These are phyloP conservation scores for Benitochromis conjunctus DNA, from an alignment of 2,113 vertebrate species.

Conservation along the genomic window DNA sequence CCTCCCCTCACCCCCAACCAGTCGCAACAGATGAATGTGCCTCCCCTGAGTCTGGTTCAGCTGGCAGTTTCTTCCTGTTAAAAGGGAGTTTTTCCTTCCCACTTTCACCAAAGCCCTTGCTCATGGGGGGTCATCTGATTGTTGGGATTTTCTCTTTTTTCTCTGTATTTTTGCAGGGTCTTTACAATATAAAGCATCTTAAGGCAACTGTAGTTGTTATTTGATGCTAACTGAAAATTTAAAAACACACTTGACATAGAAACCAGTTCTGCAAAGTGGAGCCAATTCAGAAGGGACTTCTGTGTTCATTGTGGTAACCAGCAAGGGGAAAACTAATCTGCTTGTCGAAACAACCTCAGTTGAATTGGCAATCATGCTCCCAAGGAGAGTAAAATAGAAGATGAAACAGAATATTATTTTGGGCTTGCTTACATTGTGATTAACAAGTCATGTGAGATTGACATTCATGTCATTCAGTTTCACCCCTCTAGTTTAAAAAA, in stretches of 20 bases:
- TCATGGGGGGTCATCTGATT: background rate
- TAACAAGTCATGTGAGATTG: background rate
- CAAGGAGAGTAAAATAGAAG: background rate
- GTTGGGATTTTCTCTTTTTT: background rate
- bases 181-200: background rate
- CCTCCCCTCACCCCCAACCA: background rate
- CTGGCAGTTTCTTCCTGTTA: background rate
- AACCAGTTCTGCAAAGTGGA: background rate
- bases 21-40: background rate
- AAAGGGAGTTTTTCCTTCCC: background rate
- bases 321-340: background rate
- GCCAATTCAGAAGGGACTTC: background rate
- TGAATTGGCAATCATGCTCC: background rate
- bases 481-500: background rate
- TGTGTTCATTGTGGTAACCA: background rate
- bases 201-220: background rate
- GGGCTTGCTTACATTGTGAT: background rate
- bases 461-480: background rate
- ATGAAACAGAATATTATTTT: background rate
- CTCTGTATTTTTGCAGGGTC: background rate
- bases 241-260: background rate
- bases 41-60: background rate
- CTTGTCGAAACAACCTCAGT: background rate
- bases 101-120: background rate
- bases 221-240: background rate